Base-by-base conservation (phyloP, 2,113 vertebrate genomes). In the Pan paniscus region DNA sequence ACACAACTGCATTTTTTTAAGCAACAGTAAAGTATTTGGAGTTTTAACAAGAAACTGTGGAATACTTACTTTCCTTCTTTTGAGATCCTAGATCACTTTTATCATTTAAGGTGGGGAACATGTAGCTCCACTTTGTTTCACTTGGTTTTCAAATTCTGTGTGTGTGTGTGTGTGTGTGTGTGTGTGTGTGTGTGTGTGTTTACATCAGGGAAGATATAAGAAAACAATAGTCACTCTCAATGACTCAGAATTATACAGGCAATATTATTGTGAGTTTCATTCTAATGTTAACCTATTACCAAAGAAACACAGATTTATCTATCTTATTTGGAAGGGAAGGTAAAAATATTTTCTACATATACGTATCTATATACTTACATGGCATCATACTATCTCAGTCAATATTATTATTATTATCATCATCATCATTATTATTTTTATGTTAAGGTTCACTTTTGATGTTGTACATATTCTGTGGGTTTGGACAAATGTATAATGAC, bases 41-140 rank as follows among this genome's bases (percentile, higher is more conserved):
- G 2, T 73, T 75, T 61, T 48, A 52, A 82, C 1, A 87, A 6
- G 32, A 27, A 75, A 48, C 11, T 67, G 10, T 17, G 23, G 9
- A 68, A 93, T 40, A 27, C 1, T 1, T 23, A 48, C 2, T 91
- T 6, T 50, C 16, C 2, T 82, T 46, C 5, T 40, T 90, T 57
- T 83, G n/a, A 40, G 17, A 67, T 18, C 1, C 40, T 72, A 13
- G 2, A 50, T 68, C 6, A 20, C 6, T 40, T 78, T 83, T 2
- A 22, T 57, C 10, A 5, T 57, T 27, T 35, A 52, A 17, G 10
- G 23, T 73, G 32, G 9, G 2, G 1, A 38, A 52, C 5, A 18
- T 38, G 20, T 0, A 55, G 10, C 2, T 61, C 5, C 3, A 79
- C 2, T 0, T 57, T 6, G 1, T 46, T 82, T 87, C 13, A 64